Conservation (phyloP, 2,888 invertebrate species). For the Catocala nupta region DNA sequence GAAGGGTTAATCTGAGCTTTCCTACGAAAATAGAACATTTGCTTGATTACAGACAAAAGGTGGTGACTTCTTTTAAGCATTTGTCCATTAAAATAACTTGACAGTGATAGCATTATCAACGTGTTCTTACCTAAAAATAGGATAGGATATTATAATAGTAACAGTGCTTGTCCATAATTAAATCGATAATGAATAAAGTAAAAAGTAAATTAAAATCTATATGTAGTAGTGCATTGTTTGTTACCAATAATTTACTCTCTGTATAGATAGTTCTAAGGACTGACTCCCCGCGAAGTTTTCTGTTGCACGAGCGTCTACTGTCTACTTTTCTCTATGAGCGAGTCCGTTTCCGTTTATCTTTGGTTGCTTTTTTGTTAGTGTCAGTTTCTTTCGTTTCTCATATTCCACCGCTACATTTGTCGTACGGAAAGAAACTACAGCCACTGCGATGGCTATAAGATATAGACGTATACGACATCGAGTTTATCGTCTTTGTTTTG, state of each 20-base stretch:
- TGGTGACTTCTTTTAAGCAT: constrained; percentile 47
- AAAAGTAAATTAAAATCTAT: background rate
- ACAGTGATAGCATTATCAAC: no score
- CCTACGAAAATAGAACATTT: constrained; percentile 76
- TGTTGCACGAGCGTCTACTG: constrained; percentile 69
- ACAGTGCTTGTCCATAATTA: background rate
- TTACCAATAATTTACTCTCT: constrained; percentile 64
- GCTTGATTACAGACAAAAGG: constrained; percentile 60
- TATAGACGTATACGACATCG: constrained; percentile 13
- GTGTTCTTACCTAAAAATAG: no score
- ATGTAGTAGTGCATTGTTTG: constrained; percentile 46
- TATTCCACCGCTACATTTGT: constrained; percentile 76
- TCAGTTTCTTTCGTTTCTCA: constrained; percentile 78
- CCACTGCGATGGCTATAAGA: constrained; percentile 45
- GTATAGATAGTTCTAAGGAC: constrained; percentile 66
- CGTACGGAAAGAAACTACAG: constrained; percentile 63
- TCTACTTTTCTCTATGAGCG: constrained; percentile 82
- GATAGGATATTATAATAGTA: no score
- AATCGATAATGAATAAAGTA: constrained; percentile 8
- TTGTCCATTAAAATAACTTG: background rate
- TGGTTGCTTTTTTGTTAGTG: constrained; percentile 77
- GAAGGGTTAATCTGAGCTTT: constrained; percentile 73
- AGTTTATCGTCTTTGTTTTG: constrained; percentile 11
- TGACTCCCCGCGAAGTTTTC: constrained; percentile 77
- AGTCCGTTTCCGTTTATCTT: constrained; percentile 84